Percentiles rank a stretch among this genome's conserved stretches.
Conservation (phyloP, 2,113 vertebrate genomes). For the Lamprologus speciosus region DNA sequence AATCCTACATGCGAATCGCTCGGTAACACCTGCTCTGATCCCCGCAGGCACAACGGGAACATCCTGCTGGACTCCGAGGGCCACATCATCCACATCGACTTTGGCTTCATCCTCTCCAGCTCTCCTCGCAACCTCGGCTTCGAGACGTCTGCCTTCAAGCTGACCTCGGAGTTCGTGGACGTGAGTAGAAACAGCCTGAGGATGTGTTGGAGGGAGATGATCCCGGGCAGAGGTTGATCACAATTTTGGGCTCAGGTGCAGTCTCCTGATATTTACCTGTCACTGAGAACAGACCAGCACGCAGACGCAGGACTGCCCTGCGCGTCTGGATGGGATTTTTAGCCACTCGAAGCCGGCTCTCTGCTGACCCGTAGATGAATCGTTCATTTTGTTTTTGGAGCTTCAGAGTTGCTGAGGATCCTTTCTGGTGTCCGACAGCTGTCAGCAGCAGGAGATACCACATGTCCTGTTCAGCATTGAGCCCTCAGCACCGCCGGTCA, state of each 20-base stretch:
- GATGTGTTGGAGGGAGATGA: neutral
- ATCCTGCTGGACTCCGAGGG: slow-evolving; percentile 89
- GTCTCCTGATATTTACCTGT: neutral
- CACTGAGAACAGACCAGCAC: neutral
- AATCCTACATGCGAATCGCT: neutral
- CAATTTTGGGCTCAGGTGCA: neutral
- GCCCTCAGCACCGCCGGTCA: neutral
- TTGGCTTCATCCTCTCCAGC: slow-evolving; percentile 95
- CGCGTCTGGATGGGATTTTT: neutral
- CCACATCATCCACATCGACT: slow-evolving; percentile 98
- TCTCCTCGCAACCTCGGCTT: slow-evolving; percentile 93
- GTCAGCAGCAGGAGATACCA: neutral
- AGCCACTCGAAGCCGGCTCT: neutral
- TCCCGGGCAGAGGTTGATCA: neutral
- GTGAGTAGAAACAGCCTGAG: slow-evolving; percentile 60
- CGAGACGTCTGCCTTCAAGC: slow-evolving; percentile 93
- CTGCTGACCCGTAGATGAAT: neutral
- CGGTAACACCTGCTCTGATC: neutral
- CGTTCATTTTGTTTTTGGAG: neutral
- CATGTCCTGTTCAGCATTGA: neutral
- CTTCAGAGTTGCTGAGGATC: neutral
- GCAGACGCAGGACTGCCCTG: neutral
- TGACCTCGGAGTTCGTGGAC: slow-evolving; percentile 90
- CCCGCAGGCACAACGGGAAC: slow-evolving; percentile 89
- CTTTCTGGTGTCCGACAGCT: neutral